Evolutionary conservation across 2,797 vertebrate species (phyloP).

Genomic region (Vipera latastei): DNA sequence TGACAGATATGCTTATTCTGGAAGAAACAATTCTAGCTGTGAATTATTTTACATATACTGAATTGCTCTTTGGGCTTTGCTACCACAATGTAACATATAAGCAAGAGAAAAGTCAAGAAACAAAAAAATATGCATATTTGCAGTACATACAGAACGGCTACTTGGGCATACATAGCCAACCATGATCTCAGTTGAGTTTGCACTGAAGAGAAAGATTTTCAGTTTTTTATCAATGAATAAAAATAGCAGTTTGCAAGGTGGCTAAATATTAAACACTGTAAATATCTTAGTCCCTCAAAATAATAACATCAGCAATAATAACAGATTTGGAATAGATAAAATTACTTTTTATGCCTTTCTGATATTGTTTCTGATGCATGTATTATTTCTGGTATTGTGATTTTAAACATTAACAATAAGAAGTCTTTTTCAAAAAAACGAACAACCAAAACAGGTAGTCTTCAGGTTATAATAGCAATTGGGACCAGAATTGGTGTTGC

Average conservation of each 20-base stretch:
- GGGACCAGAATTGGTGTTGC: neutral
- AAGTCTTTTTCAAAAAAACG: neutral
- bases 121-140: neutral
- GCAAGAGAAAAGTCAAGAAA: neutral
- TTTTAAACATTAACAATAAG: neutral
- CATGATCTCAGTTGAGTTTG: neutral
- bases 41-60: neutral
- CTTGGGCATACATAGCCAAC: neutral
- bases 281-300: neutral
- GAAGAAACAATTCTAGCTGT: neutral
- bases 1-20: neutral
- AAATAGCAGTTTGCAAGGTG: neutral
- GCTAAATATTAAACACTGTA: neutral
- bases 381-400: neutral
- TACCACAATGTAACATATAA: neutral
- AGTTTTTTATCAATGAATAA: neutral
- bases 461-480: neutral
- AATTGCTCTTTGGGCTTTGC: neutral
- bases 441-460: neutral
- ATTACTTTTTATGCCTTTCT: neutral
- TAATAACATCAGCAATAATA: neutral
- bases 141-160: neutral
- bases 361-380: neutral
- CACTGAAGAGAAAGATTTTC: neutral
- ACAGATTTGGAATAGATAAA: neutral